Evolutionary conservation across 2,888 invertebrate genomes (phyloP).

Genomic region (Agrenia bidenticulata): DNA sequence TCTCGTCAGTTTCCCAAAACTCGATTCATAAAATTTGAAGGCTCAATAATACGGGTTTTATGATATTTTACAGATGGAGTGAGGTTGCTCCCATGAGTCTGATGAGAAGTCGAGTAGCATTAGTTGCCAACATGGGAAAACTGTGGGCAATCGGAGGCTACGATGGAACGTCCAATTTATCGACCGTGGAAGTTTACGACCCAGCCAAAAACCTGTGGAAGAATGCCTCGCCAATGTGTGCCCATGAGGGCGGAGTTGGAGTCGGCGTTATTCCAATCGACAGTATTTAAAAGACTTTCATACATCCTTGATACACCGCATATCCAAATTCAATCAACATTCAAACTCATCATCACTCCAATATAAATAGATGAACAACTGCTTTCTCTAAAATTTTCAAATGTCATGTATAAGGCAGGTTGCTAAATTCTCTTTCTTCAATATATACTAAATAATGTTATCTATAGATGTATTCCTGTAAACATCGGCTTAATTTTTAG

Average conservation of each 20-base stretch:
- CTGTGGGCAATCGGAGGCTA: slow-evolving; percentile 80
- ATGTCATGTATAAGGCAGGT: too few relatives aligned
- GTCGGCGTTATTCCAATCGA: slow-evolving; percentile 74
- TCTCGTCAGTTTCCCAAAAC: neutral
- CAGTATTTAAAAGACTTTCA: slow-evolving; percentile 13
- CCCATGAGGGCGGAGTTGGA: slow-evolving; percentile 84
- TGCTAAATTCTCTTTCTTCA: too few relatives aligned
- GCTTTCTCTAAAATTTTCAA: too few relatives aligned
- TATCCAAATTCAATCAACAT: too few relatives aligned
- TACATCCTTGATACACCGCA: too few relatives aligned
- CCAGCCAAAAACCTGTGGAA: slow-evolving; percentile 71
- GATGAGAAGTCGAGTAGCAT: slow-evolving; percentile 75
- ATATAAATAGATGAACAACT: too few relatives aligned
- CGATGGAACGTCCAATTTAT: slow-evolving; percentile 75
- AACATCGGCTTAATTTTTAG: too few relatives aligned
- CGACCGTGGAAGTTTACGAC: slow-evolving; percentile 82
- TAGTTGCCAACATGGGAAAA: slow-evolving; percentile 80
- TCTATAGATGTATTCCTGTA: too few relatives aligned
- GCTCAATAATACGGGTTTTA: slow-evolving; percentile 40
- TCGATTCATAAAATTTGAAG: neutral
- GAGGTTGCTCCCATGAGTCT: slow-evolving; percentile 78
- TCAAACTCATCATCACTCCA: too few relatives aligned
- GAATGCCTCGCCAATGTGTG: slow-evolving; percentile 74
- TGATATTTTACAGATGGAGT: slow-evolving; percentile 69
- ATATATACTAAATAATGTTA: too few relatives aligned